Conservation (phyloP, 2,888 invertebrate genomes). For the Girardia tigrina region DNA sequence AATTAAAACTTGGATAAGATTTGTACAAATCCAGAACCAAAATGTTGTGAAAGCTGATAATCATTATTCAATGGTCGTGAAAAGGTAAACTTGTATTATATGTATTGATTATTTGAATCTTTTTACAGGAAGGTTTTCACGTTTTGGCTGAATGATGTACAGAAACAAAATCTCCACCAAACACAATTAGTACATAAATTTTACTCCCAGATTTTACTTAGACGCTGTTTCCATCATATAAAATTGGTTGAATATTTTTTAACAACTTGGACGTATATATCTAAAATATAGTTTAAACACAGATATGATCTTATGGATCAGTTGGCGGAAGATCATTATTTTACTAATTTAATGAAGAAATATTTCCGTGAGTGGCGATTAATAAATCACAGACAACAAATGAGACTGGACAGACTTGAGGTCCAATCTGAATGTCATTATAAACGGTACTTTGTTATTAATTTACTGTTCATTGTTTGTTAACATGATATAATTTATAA, state of each 20-base stretch:
- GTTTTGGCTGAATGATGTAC: not conserved
- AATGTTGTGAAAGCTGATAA: not conserved
- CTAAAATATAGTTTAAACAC: not conserved
- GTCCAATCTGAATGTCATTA: not conserved
- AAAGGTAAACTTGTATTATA: not conserved
- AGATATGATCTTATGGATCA: not conserved
- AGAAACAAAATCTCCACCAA: not conserved
- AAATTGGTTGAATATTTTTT: not conserved
- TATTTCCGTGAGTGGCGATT: not conserved
- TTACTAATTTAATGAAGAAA: not conserved
- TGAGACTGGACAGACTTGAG: not conserved
- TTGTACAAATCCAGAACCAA: not conserved
- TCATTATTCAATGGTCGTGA: not conserved
- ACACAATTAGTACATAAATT: not conserved
- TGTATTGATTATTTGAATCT: no score
- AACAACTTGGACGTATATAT: not conserved
- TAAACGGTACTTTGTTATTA: no score
- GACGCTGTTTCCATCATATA: slow-evolving; percentile 5
- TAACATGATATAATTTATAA: no score
- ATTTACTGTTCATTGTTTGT: no score
- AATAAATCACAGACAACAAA: not conserved
- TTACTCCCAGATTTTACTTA: not conserved
- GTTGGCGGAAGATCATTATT: not conserved
- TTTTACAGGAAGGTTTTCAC: not conserved
- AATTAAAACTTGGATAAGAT: not conserved